phyloP scores from a whole-genome alignment of 1,140 invertebrate species.

The Drusus annulatus region DNA sequence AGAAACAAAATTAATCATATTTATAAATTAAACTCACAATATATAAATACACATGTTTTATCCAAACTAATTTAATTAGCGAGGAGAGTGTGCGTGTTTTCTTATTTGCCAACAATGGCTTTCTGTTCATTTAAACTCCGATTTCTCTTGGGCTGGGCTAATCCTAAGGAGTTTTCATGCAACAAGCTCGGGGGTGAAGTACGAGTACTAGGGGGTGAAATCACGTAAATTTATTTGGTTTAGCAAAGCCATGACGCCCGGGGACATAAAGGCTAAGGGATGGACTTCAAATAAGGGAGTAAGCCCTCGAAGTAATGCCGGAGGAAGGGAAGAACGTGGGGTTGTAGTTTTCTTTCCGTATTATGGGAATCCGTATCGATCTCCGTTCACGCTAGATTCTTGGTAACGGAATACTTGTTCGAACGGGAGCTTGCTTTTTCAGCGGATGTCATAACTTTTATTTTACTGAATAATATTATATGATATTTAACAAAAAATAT shows the following conservation, averaged over 20 bases:
- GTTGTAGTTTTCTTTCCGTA: slow-evolving; percentile 25
- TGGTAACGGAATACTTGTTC: not conserved
- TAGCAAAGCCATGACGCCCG: slow-evolving; percentile 39
- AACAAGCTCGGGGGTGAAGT: slow-evolving; percentile 20
- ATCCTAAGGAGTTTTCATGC: slow-evolving; percentile 21
- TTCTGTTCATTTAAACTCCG: no score
- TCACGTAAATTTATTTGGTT: slow-evolving; percentile 43
- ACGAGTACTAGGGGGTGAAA: not conserved
- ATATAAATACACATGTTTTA: no score
- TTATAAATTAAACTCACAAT: no score
- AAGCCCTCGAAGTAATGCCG: slow-evolving; percentile 32
- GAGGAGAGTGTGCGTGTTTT: no score
- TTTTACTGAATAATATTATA: no score
- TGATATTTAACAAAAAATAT: no score
- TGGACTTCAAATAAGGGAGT: slow-evolving; percentile 40
- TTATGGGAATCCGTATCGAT: slow-evolving; percentile 38
- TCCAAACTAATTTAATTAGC: no score
- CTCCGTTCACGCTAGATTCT: not conserved
- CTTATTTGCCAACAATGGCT: no score
- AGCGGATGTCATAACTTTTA: no score
- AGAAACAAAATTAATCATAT: no score
- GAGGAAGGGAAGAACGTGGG: not conserved
- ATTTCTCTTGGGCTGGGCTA: not conserved
- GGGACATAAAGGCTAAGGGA: slow-evolving; percentile 37
- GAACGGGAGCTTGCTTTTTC: not conserved